phyloP scores from a whole-genome alignment of 2,888 invertebrate species.

The Saturnia japonica region DNA sequence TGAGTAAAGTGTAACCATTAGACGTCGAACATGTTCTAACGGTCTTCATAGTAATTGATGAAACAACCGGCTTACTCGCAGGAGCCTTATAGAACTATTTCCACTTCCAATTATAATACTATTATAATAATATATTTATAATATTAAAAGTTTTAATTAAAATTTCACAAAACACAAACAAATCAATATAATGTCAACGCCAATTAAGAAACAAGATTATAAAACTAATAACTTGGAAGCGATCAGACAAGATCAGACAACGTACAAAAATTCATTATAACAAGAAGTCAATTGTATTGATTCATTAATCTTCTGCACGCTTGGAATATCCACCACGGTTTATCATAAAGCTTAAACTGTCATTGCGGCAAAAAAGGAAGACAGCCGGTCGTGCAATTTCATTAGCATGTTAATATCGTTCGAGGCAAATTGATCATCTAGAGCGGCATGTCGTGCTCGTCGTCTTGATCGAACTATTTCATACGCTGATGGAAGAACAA shows the following conservation, averaged over 20 bases:
- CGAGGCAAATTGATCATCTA: slow-evolving; percentile 46
- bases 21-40: slow-evolving; percentile 15
- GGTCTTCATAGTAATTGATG: slow-evolving; percentile 11
- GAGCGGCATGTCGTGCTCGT: slow-evolving; percentile 35
- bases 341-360: slow-evolving; percentile 21
- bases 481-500: slow-evolving; percentile 42
- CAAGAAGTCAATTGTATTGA: slow-evolving; percentile 18
- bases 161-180: background rate
- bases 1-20: slow-evolving; percentile 24
- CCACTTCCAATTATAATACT: background rate
- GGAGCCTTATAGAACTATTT: background rate
- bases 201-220: slow-evolving; percentile 19
- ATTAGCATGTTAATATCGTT: slow-evolving; percentile 53
- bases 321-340: slow-evolving; percentile 21
- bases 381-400: slow-evolving; percentile 31
- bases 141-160: background rate
- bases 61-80: background rate
- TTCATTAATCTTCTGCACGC: slow-evolving; percentile 20
- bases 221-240: slow-evolving; percentile 19
- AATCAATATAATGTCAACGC: slow-evolving; percentile 1
- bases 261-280: slow-evolving; percentile 12
- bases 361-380: slow-evolving; percentile 19
- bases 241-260: slow-evolving; percentile 11
- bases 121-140: background rate
- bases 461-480: slow-evolving; percentile 39